These are phyloP conservation scores for Callionymus lyra DNA, from an alignment of 2,113 vertebrate genomes.

Conservation along the genomic window DNA sequence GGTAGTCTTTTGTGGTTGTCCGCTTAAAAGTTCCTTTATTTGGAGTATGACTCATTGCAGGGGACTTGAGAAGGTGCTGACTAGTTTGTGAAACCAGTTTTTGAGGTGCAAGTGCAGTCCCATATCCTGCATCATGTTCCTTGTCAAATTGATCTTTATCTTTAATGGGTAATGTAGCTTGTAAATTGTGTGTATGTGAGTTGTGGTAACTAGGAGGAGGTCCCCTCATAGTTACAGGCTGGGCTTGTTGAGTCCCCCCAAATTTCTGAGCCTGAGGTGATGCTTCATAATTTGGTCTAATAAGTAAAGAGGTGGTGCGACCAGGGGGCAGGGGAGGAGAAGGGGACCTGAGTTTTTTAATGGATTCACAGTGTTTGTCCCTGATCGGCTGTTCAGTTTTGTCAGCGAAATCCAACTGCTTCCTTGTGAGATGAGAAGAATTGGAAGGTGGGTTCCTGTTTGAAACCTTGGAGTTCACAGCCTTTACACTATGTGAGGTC, in stretches of 20 bases:
- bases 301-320: constrained; percentile 76
- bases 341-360: constrained; percentile 62
- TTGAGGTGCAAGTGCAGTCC: constrained; percentile 59
- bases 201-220: constrained; percentile 60
- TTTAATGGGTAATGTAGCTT: constrained; percentile 60
- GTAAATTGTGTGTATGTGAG: constrained; percentile 61
- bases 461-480: constrained; percentile 41
- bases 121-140: constrained; percentile 44
- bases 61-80: constrained; percentile 59
- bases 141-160: constrained; percentile 59
- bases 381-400: constrained; percentile 66
- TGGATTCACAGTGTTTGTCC: constrained; percentile 65
- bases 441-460: constrained; percentile 49
- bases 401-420: constrained; percentile 50
- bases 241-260: constrained; percentile 39
- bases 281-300: constrained; percentile 69
- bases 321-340: constrained; percentile 74
- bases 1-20: constrained; percentile 58
- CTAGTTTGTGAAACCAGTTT: constrained; percentile 59
- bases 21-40: constrained; percentile 68
- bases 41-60: constrained; percentile 48
- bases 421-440: constrained; percentile 56
- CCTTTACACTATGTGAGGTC: constrained; percentile 53
- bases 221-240: constrained; percentile 55
- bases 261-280: constrained; percentile 58